Evolutionary conservation across 2,888 invertebrate species (phyloP), one percentile per base, ranked within the genome.

Genomic region (Nematopogon swammerdamellus): DNA sequence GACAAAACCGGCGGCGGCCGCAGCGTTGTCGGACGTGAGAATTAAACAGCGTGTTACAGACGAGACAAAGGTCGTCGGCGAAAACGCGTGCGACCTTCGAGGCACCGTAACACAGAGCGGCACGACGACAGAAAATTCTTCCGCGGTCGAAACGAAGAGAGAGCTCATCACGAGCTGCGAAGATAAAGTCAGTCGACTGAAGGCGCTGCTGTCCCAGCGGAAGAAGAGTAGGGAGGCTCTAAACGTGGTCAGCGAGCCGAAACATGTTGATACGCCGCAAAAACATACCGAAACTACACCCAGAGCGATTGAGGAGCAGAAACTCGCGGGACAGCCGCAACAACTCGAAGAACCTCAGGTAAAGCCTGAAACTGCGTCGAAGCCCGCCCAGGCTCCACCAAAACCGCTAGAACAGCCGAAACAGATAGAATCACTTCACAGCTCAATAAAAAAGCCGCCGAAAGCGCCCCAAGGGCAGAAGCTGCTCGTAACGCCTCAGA

Each of bases 141-240:
- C n/a, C n/a, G n/a, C n/a, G n/a, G 36, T 20, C 14, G 52, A 54
- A 19, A 50, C 29, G 48, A 63, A 62, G 52, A 49, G 57, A 14
- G 57, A 68, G 53, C 52, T 71, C 16, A 63, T 75, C 0, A 56
- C 63, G 10, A 62, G 70, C 0, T 76, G 77, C 47, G 75, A 76
- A 53, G 73, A 73, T 47, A 77, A 76, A 58, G 53, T 76, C 11
- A 64, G 56, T n/a, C 64, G 63, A 55, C 53, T 76, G 16, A 75
- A 74, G 53, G 63, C 66, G 0, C 55, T 75, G 17, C 56, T 74
- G 5, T 60, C 64, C 55, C 59, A 62, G 25, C 64, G 63, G 54
- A 57, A 57, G 25, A 64, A 57, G 45, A 63, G 63, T 29, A 54
- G 55, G 36, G 50, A n/a, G 0, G 51, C 49, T n/a, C 10, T 14